Evolutionary conservation across 2,113 vertebrate genomes (phyloP), one percentile per base, ranked within the genome.

Genomic region (Hipposideros armiger): DNA sequence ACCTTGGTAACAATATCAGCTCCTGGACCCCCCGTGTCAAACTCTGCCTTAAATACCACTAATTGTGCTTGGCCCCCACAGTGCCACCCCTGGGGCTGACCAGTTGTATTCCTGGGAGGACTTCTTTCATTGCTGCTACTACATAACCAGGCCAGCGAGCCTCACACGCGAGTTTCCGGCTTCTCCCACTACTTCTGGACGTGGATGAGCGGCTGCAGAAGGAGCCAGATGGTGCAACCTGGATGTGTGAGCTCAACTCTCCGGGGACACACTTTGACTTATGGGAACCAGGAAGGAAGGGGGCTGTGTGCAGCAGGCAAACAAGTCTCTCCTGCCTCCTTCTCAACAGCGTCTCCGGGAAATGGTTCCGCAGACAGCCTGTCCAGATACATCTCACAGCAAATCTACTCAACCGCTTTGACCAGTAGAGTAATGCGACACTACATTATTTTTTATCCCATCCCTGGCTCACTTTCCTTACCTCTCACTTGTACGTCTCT

Each of bases 241-340:
- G 11, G 9, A 69, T 36, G 42, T 10, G 13, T 7, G 13, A 74
- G 28, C 54, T 88, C 15, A 30, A 20, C 6, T 32, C 36, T 72
- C 66, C 32, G 11, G 17, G 15, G 30, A 64, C 22, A 74, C 14
- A 13, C 11, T 70, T 11, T 40, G 36, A 54, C 11, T 54, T 40
- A 56, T 0, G 11, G 69, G n/a, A 90, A 76, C 11, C 17, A 47
- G 52, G 40, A 62, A 28, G 17, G 3, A 62, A 28, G 17, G 3
- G n/a, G 0, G 0, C 15, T 40, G 7, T 3, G 1, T 19, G 15
- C 3, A 60, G 45, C 14, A n/a, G 14, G 26, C 24, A 62, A 10
- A 30, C 32, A 54, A 42, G 20, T 28, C 17, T 56, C 2, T 36
- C 45, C 30, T 54, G 52, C 30, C 4, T 70, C 15, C 81, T 26